Evolutionary conservation across 1,140 invertebrate species (phyloP).

Genomic region (Sogatella furcifera): DNA sequence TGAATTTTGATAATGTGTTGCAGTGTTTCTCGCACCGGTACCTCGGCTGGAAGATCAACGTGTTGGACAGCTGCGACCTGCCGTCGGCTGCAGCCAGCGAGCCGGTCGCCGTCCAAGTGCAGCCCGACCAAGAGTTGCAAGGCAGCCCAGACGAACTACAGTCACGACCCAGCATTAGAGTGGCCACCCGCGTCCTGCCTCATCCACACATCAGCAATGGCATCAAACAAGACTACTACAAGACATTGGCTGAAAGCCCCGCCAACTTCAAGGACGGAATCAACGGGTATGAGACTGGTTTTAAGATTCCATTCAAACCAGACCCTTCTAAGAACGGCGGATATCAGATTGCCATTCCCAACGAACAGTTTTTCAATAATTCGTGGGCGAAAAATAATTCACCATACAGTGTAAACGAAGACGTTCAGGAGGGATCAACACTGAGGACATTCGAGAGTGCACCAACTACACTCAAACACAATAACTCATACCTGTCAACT

Average conservation of each 20-base stretch:
- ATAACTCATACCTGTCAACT: not conserved
- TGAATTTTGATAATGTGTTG: constrained; percentile 17
- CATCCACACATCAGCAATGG: constrained; percentile 26
- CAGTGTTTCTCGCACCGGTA: constrained; percentile 87
- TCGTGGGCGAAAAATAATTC: not conserved
- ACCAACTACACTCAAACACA: not conserved
- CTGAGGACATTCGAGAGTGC: not conserved
- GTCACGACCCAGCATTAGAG: constrained; percentile 48
- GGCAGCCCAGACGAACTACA: constrained; percentile 39
- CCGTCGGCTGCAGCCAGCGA: constrained; percentile 41
- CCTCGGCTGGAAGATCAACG: constrained; percentile 90
- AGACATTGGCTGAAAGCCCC: constrained; percentile 6
- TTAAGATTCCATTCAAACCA: not conserved
- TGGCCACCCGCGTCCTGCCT: constrained; percentile 58
- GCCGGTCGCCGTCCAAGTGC: constrained; percentile 33
- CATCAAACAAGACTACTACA: constrained; percentile 2
- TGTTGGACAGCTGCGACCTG: constrained; percentile 66
- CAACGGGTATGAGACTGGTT: not conserved
- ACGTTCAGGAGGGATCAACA: not conserved
- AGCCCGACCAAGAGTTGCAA: constrained; percentile 18
- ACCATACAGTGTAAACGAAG: not conserved
- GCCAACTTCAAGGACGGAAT: constrained; percentile 4
- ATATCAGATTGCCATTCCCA: not conserved
- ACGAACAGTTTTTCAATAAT: not conserved
- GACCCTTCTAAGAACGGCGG: not conserved